Conservation (phyloP, 2,888 invertebrate genomes). For the Drosophila sordidula region DNA sequence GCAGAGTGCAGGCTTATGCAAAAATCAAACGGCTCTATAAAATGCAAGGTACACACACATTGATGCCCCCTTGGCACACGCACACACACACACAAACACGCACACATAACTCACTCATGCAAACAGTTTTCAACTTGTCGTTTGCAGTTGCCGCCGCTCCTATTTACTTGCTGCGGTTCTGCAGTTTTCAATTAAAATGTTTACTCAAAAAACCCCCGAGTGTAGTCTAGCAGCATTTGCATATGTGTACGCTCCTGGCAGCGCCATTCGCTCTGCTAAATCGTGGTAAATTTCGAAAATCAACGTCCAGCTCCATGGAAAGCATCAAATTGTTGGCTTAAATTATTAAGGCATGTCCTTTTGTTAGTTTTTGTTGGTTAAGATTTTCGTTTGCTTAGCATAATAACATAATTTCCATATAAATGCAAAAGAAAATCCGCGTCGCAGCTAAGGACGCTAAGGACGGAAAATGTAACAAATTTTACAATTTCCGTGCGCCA, state of each 20-base stretch:
- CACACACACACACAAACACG: slow-evolving; percentile 9
- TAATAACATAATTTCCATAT: slow-evolving; percentile 62
- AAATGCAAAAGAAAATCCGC: slow-evolving; percentile 46
- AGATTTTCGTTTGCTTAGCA: slow-evolving; percentile 36
- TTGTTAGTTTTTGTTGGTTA: slow-evolving; percentile 8
- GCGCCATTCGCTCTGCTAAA: neutral
- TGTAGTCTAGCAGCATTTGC: slow-evolving; percentile 36
- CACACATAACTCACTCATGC: slow-evolving; percentile 46
- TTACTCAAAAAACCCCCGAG: slow-evolving; percentile 47
- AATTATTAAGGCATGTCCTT: slow-evolving; percentile 24
- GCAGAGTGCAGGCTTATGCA: slow-evolving; percentile 59
- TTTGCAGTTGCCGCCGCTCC: slow-evolving; percentile 41
- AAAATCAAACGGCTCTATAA: slow-evolving; percentile 59
- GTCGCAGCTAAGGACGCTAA: slow-evolving; percentile 21
- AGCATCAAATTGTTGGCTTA: slow-evolving; percentile 28
- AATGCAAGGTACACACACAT: slow-evolving; percentile 36
- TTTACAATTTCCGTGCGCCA: slow-evolving; percentile 73
- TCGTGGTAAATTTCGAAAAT: slow-evolving; percentile 1
- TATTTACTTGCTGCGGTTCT: slow-evolving; percentile 60
- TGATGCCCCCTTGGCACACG: neutral
- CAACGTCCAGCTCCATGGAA: slow-evolving; percentile 3
- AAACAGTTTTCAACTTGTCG: slow-evolving; percentile 61
- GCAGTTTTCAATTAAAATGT: slow-evolving; percentile 78
- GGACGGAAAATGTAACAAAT: slow-evolving; percentile 69
- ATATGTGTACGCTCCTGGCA: slow-evolving; percentile 11